A percentile compares a stretch with the other conserved stretches of the same genome.
phyloP scores from a whole-genome alignment of 1,140 invertebrate genomes.

The Drosophila nannoptera region DNA sequence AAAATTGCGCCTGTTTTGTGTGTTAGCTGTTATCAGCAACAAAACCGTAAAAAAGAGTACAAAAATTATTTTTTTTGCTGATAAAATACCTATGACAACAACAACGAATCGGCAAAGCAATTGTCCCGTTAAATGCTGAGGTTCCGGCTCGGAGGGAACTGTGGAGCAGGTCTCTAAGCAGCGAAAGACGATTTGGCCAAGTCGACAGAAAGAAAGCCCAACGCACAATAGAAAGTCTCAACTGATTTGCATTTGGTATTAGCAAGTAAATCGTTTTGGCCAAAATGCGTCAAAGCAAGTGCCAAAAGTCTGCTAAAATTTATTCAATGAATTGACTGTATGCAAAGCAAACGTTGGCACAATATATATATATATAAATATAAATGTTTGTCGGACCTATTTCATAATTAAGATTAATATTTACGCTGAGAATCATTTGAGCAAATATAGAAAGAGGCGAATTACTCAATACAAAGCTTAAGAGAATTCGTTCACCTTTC shows the following conservation, averaged over 20 bases:
- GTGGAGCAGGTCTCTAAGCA: slow-evolving; percentile 2
- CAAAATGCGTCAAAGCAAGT: slow-evolving; percentile 47
- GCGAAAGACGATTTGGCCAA: neutral
- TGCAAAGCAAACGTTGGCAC: slow-evolving; percentile 29
- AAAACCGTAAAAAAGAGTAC: slow-evolving; percentile 17
- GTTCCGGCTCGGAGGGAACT: neutral
- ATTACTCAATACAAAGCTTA: too few species aligned
- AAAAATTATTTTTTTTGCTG: slow-evolving; percentile 32
- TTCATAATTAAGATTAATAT: neutral
- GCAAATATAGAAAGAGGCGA: neutral
- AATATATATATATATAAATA: slow-evolving; percentile 59
- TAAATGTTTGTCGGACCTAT: neutral
- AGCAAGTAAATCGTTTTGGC: slow-evolving; percentile 47
- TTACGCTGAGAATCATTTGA: slow-evolving; percentile 4
- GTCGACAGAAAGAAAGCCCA: slow-evolving; percentile 62
- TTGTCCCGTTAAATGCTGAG: slow-evolving; percentile 14
- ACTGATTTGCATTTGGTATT: slow-evolving; percentile 66
- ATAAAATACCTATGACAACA: slow-evolving; percentile 67
- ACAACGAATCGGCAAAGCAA: slow-evolving; percentile 21
- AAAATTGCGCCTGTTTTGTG: slow-evolving; percentile 30
- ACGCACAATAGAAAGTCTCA: slow-evolving; percentile 58
- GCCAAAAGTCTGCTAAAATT: slow-evolving; percentile 28
- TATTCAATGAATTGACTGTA: slow-evolving; percentile 34
- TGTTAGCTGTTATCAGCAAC: slow-evolving; percentile 38
- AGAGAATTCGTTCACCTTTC: too few species aligned